phyloP scores from a whole-genome alignment of 2,888 invertebrate genomes.

The Colletes collaris region DNA sequence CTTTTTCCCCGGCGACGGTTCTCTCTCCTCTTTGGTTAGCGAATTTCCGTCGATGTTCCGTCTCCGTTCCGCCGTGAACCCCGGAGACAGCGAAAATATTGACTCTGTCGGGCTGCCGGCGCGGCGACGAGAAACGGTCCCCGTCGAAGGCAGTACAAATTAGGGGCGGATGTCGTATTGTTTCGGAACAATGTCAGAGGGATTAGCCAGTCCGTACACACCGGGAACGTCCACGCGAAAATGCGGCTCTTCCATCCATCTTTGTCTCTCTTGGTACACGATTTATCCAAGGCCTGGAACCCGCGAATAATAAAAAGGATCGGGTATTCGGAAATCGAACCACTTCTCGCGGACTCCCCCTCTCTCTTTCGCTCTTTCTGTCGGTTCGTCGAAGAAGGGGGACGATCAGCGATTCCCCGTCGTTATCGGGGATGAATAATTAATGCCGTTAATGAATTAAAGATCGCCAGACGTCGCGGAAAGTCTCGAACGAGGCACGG shows the following conservation, averaged over 20 bases:
- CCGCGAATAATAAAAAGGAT: constrained; percentile 40
- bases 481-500: constrained; percentile 30
- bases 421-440: constrained; percentile 66
- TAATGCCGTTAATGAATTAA: constrained; percentile 68
- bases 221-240: constrained; percentile 35
- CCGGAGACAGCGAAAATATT: constrained; percentile 61
- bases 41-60: constrained; percentile 62
- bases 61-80: constrained; percentile 36
- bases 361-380: no score
- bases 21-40: constrained; percentile 5
- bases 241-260: not conserved
- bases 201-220: constrained; percentile 69
- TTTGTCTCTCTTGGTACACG: constrained; percentile 14
- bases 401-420: constrained; percentile 57
- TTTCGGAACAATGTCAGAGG: constrained; percentile 77
- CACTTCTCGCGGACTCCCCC: no score
- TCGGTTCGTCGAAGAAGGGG: constrained; percentile 2
- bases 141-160: constrained; percentile 67
- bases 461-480: constrained; percentile 55
- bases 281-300: constrained; percentile 47
- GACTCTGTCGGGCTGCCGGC: constrained; percentile 53
- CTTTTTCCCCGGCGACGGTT: constrained; percentile 10
- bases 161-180: constrained; percentile 71
- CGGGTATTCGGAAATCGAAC: not conserved
- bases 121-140: constrained; percentile 25